Base-by-base conservation (phyloP, 1,140 invertebrate species). In the Euschistus heros region DNA sequence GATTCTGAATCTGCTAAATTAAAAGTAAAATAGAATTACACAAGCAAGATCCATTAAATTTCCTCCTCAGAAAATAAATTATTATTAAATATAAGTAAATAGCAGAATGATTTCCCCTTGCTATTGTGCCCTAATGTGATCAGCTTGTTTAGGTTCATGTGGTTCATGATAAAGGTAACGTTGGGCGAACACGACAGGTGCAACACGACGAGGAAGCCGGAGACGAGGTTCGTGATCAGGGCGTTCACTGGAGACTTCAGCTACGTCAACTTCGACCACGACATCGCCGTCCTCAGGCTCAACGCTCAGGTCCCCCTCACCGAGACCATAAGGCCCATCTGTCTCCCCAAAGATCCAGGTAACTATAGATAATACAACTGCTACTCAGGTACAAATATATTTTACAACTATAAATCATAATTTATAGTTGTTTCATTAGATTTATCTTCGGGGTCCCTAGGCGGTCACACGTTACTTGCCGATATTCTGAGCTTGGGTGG, bases 141-240 rank as follows among this genome's bases (percentile, higher is more conserved):
- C 54, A 57, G 54, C 17, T 37, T 61, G 15, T 82, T 72, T 78
- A 88, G 87, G 59, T 90, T 90, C 71, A 88, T 91, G 85, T 91
- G 88, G 88, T 90, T 90, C 74, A 87, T 91, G 87, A 90, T 91
- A 71, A 88, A 88, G 74, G 87, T 89, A 26, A 89, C 88, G 14
- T 87, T 91, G 70, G 88, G 88, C 0, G 88, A 91, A 72, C 87
- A 89, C 71, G 86, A 91, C 73, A 81, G 87, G n/a, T 91, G 89
- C 73, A 81, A 84, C 67, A 80, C 84, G n/a, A 84, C 81, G 55
- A 73, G 72, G 33, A 76, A 80, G 50, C 85, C 86, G 0, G 87
- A 90, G 76, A 86, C 86, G 0, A 79, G 87, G 65, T 91, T 88
- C 72, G 82, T 90, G 13, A 74, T 89, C 14, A 76, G 88, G 24